Evolutionary conservation across 2,888 invertebrate genomes (phyloP).

Genomic region (Galerucella calmariensis): DNA sequence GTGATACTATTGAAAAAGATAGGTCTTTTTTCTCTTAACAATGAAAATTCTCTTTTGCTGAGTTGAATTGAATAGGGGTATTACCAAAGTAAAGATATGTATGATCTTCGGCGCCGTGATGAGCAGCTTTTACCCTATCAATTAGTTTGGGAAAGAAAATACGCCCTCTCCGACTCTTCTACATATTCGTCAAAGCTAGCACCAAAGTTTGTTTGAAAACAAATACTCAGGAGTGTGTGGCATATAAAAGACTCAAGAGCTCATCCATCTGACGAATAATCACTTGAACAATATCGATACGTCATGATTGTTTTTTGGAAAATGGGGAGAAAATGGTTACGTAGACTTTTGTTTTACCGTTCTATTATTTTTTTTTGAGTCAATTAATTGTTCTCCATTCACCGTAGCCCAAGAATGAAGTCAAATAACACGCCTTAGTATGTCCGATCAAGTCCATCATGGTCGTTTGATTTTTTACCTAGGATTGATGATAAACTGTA

Average conservation of each 20-base stretch:
- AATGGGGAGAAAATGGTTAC: neutral
- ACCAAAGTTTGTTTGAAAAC: conserved; percentile 12
- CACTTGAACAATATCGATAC: neutral
- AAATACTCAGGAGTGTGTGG: neutral
- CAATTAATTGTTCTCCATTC: too few species aligned
- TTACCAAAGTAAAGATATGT: neutral
- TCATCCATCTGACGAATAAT: neutral
- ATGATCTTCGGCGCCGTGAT: conserved; percentile 2
- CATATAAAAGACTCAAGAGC: conserved; percentile 14
- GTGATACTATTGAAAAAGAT: neutral
- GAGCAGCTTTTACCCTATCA: conserved; percentile 16
- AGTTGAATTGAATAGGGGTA: neutral
- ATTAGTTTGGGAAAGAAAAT: conserved; percentile 34
- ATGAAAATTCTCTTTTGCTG: conserved; percentile 6
- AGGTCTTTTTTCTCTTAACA: neutral
- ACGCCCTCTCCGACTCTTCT: conserved; percentile 14
- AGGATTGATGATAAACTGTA: too few species aligned
- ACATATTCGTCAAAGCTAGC: conserved; percentile 27
- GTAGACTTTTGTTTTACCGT: neutral
- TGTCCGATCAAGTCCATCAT: too few species aligned
- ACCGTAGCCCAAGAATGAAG: too few species aligned
- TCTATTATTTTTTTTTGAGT: too few species aligned
- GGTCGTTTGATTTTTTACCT: too few species aligned
- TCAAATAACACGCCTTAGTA: too few species aligned
- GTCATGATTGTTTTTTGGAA: neutral